Evolutionary conservation across 1,140 invertebrate genomes (phyloP).

Genomic region (Rhizoglyphus robini): DNA sequence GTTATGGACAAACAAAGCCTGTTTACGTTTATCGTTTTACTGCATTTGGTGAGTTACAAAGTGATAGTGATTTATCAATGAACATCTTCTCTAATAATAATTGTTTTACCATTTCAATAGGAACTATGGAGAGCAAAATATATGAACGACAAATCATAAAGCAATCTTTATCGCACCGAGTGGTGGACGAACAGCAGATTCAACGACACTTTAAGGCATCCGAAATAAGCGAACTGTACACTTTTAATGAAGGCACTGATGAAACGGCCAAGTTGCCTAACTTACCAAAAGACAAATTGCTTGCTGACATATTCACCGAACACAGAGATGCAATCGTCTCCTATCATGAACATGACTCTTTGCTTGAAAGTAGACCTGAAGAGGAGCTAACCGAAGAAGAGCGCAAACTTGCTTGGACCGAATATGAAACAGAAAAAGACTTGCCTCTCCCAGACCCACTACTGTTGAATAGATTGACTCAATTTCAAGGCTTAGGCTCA

Average conservation of each 20-base stretch:
- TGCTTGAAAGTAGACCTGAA: conserved; percentile 87
- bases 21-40: conserved; percentile 92
- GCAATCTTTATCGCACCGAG: conserved; percentile 76
- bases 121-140: conserved; percentile 97
- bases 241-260: neutral
- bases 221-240: neutral
- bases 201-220: neutral
- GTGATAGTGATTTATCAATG: too few relatives aligned
- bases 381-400: conserved; percentile 87
- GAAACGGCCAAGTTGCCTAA: neutral
- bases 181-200: conserved; percentile 66
- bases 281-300: conserved; percentile 68
- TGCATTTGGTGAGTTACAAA: conserved; percentile 49
- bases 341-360: conserved; percentile 87
- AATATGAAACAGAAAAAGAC: too few relatives aligned
- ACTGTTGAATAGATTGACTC: too few relatives aligned
- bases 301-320: conserved; percentile 32
- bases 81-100: neutral
- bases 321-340: conserved; percentile 53
- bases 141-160: conserved; percentile 93
- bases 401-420: conserved; percentile 76
- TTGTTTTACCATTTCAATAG: conserved; percentile 18
- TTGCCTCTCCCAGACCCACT: too few relatives aligned
- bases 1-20: conserved; percentile 70
- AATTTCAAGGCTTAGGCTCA: too few relatives aligned